Base-by-base conservation (phyloP, 2,113 vertebrate genomes). In the Hiodon tergisus region DNA sequence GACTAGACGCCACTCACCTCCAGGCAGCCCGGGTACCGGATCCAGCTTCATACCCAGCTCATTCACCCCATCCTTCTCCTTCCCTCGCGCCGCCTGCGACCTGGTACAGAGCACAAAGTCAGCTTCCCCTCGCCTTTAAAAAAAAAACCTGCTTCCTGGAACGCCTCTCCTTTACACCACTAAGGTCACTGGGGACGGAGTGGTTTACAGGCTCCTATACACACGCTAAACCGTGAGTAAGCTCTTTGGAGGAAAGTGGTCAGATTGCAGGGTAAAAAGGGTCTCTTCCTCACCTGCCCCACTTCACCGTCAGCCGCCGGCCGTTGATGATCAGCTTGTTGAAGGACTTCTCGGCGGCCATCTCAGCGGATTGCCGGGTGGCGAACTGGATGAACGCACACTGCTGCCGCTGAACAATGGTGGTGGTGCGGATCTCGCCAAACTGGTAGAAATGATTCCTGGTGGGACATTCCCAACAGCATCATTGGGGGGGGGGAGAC, bases 401-500 rank as follows among this genome's bases (percentile, higher is more conserved):
- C 50, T 99, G 97, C 72, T 99, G 97, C 79, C 97, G 90, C 83
- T 98, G 97, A 6, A 98, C 97, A 0, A 99, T 94, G 0, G 97
- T 98, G 76, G 96, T 95, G 0, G 96, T 98, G 47, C 97, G 92
- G 53, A 99, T 98, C 88, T 99, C 97, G 46, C 97, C 97, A 80
- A 98, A 99, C 86, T 98, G 97, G 85, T 98, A 99, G 80, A 99
- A 99, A 79, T 97, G 95, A 85, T 93, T 97, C 89, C 97, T 99
- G 31, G 10, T 11, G 61, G 17, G 7, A 51, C 46, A 58, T 46
- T 9, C 3, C 48, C 46, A 61, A 7, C 9, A 51, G 7, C 5
- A 6, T 16, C 4, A 5, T 31, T 31, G 31, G 31, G 31, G 31
- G 31, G 31, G 31, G 31, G n/a, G n/a, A n/a, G n/a, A n/a, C n/a